Evolutionary conservation across 2,113 vertebrate species (phyloP), one percentile per base, ranked within the genome.

Genomic region (Ophiodon elongatus): DNA sequence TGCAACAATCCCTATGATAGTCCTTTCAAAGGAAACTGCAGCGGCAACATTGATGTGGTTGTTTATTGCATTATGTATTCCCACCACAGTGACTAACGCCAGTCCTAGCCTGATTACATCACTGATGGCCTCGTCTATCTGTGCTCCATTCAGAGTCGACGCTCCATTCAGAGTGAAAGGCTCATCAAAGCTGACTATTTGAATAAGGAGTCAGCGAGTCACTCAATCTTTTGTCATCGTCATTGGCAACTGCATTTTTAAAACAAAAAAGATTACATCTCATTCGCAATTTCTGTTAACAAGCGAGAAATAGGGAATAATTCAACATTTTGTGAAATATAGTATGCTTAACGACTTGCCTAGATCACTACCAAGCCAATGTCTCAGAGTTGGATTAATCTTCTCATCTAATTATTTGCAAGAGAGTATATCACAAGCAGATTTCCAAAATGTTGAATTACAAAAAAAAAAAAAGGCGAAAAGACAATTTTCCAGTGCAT

Each of bases 71-170:
- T 72, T 19, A 52, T 69, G 60, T 47, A 13, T 66, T 21, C 27
- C 25, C 54, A 37, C 71, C 72, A 27, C 56, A 29, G 80, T 0
- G 0, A 1, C 79, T 74, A 80, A 81, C 73, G 79, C 67, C 47
- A 37, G 65, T 82, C 41, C 64, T 69, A 68, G 47, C 65, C 79
- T 54, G 60, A 74, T 80, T 68, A 76, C 84, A 78, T 21, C 74
- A 41, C 67, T 21, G 71, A 65, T 66, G 60, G 52, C 35, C 82
- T 73, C 13, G 13, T 60, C 33, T 73, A 59, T 64, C 8, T 15
- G 27, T 25, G 1, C 37, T 39, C n/a, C n/a, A n/a, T n/a, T n/a
- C n/a, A n/a, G n/a, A n/a, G n/a, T n/a, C n/a, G n/a, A n/a, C 35
- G 37, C 37, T 39, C 43, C 43, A 15, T 4, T 82, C 37, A 1